A percentile compares a stretch with the other conserved stretches of the same genome.
These are phyloP conservation scores for Dolichomitus sp. DNA, from an alignment of 2,888 invertebrate species.

Conservation along the genomic window DNA sequence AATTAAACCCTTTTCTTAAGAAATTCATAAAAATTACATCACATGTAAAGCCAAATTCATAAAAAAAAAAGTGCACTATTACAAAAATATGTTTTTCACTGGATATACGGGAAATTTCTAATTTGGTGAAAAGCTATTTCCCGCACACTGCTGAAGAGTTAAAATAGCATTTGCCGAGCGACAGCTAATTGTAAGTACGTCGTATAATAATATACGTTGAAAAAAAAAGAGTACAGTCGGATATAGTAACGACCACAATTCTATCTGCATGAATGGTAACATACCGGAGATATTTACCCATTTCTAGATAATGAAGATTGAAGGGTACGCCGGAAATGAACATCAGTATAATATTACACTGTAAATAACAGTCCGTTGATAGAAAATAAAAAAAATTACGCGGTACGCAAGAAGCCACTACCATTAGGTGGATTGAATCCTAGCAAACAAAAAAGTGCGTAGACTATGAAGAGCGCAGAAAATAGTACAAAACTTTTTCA, in stretches of 20 bases:
- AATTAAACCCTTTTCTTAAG: no score
- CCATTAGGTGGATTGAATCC: constrained; percentile 2
- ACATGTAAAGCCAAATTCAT: no score
- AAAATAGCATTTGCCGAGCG: neutral
- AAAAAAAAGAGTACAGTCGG: neutral
- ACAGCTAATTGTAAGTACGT: neutral
- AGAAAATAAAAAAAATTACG: neutral
- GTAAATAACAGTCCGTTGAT: neutral
- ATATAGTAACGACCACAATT: neutral
- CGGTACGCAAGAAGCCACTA: neutral
- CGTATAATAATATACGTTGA: neutral
- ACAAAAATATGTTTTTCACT: neutral
- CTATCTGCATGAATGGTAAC: neutral
- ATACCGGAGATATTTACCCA: neutral
- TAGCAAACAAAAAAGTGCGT: neutral
- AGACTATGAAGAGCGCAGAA: neutral
- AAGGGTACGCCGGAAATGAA: neutral
- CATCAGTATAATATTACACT: neutral
- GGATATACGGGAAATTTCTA: no score
- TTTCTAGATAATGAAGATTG: neutral
- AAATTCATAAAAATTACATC: no score
- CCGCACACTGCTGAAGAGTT: no score
- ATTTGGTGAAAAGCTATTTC: no score
- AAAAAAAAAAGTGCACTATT: neutral
- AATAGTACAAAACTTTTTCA: neutral